These are phyloP conservation scores for Peribatodes rhomboidaria DNA, from an alignment of 2,888 invertebrate species.

Conservation along the genomic window DNA sequence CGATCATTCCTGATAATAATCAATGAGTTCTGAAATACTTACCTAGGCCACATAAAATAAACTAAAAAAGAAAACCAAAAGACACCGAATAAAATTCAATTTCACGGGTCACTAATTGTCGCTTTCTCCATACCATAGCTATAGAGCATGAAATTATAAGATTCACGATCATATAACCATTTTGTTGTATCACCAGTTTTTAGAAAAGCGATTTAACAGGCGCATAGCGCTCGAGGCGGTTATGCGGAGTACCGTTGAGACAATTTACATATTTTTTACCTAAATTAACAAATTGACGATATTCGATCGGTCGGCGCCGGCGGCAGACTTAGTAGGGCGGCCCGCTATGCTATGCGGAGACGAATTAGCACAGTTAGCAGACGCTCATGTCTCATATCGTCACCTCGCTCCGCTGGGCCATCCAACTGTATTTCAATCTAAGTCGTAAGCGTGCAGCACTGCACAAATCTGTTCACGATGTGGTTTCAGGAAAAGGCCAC, in stretches of 20 bases:
- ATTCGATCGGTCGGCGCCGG: conserved; percentile 28
- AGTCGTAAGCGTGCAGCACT: neutral
- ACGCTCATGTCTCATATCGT: conserved; percentile 19
- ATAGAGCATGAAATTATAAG: conserved; percentile 43
- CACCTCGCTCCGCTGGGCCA: conserved; percentile 11
- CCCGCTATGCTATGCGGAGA: conserved; percentile 41
- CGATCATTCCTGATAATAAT: too few species aligned
- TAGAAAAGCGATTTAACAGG: conserved; percentile 31
- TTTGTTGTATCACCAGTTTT: conserved; percentile 32
- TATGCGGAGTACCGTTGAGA: conserved; percentile 43
- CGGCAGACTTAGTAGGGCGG: conserved; percentile 39
- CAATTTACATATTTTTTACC: conserved; percentile 44
- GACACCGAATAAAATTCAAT: conserved; percentile 17
- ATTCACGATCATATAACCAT: conserved; percentile 42
- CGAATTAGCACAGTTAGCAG: conserved; percentile 43
- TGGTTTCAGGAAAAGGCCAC: neutral
- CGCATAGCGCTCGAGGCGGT: conserved; percentile 17
- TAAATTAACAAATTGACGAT: conserved; percentile 45
- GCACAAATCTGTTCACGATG: neutral
- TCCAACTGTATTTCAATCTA: conserved; percentile 18
- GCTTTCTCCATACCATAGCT: conserved; percentile 41
- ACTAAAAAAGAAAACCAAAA: neutral
- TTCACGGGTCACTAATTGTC: conserved; percentile 39
- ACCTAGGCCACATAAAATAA: too few species aligned
- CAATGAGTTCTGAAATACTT: too few species aligned